Percentiles rank a stretch among this genome's conserved stretches.
Conservation (phyloP, 2,888 invertebrate genomes). For the Heliconius hortense region DNA sequence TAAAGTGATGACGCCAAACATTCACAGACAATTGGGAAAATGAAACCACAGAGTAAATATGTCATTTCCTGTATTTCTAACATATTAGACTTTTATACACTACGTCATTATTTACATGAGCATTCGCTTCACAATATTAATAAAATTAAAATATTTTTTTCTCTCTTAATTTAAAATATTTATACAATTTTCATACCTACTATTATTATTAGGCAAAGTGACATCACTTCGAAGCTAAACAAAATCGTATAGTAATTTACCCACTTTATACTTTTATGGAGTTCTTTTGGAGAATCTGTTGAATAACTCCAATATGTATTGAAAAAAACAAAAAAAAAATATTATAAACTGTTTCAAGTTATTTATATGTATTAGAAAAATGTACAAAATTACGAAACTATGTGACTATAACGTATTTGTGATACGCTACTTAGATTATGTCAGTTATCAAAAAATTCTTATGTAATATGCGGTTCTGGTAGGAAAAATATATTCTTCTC, state of each 20-base stretch:
- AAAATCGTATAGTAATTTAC: conserved; percentile 44
- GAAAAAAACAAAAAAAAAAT: neutral
- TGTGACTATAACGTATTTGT: neutral
- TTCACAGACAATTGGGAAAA: conserved; percentile 11
- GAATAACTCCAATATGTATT: neutral
- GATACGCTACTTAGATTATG: conserved; percentile 6
- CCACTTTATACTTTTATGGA: conserved; percentile 19
- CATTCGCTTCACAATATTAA: conserved; percentile 79
- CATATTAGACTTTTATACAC: conserved; percentile 78
- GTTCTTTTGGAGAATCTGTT: neutral
- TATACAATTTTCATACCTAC: conserved; percentile 67
- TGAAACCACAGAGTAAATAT: conserved; percentile 45
- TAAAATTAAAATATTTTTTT: conserved; percentile 77
- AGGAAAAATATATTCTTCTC: conserved; percentile 21
- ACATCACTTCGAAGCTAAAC: conserved; percentile 59
- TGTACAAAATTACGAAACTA: conserved; percentile 26
- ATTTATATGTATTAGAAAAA: conserved; percentile 12
- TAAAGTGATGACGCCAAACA: neutral
- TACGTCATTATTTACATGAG: conserved; percentile 80
- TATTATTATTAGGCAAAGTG: conserved; percentile 73
- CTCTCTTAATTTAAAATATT: conserved; percentile 77
- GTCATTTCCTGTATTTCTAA: conserved; percentile 71
- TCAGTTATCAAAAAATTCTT: conserved; percentile 22
- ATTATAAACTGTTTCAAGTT: neutral
- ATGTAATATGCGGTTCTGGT: conserved; percentile 26